A percentile compares a stretch with the other conserved stretches of the same genome.
These are phyloP conservation scores for Ibycter americanus DNA, from an alignment of 2,797 vertebrate species.

Conservation along the genomic window DNA sequence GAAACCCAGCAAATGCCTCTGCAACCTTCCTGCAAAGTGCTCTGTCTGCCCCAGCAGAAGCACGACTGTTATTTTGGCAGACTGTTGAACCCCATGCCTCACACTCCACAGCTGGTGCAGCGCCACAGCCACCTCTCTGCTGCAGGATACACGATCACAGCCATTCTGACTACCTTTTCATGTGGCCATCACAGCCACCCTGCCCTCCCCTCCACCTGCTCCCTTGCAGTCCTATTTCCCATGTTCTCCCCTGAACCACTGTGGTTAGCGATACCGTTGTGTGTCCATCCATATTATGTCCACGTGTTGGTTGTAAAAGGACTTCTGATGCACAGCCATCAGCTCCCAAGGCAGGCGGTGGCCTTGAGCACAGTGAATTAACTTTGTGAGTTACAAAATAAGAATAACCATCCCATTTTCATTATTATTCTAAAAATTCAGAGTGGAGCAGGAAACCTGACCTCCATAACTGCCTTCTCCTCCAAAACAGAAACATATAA, in stretches of 20 bases:
- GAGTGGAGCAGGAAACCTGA: not conserved
- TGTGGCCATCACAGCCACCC: fast-evolving
- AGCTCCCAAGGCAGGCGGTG: not conserved
- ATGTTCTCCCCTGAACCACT: not conserved
- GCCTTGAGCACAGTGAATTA: not conserved
- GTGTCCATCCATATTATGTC: not conserved
- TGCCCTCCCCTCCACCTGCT: not conserved
- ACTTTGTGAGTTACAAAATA: not conserved
- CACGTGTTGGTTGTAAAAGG: fast-evolving
- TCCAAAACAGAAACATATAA: not conserved
- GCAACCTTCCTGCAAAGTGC: not conserved
- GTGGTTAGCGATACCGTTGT: not conserved
- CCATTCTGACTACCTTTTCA: not conserved
- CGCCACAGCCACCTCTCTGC: not conserved
- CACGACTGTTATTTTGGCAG: not conserved
- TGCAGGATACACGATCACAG: not conserved
- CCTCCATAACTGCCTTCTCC: not conserved
- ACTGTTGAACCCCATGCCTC: not conserved
- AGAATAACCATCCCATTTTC: not conserved
- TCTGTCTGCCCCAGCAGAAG: not conserved
- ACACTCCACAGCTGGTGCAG: not conserved
- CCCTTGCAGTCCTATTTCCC: not conserved
- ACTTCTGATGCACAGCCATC: not conserved
- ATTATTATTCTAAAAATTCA: not conserved
- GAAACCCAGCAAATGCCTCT: not conserved